phyloP scores from a whole-genome alignment of 2,113 vertebrate species.

The Stictonetta naevosa region DNA sequence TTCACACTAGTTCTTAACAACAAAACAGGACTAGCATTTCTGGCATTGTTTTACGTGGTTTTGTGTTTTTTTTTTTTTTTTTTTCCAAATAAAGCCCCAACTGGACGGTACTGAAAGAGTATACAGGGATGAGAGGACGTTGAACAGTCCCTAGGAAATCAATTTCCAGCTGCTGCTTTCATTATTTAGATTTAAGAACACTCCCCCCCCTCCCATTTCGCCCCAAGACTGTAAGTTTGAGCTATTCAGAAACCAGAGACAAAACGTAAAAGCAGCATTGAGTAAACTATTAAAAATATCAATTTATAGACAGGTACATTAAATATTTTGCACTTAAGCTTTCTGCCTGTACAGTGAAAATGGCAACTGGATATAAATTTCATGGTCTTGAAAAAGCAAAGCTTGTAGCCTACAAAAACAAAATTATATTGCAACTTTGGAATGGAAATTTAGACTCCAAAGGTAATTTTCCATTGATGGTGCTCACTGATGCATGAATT shows the following conservation, averaged over 20 bases:
- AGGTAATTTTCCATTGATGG: conserved; percentile 50
- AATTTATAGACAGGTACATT: conserved; percentile 43
- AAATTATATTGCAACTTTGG: conserved; percentile 54
- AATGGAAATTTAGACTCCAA: conserved; percentile 55
- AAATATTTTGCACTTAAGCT: conserved; percentile 41
- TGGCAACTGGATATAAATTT: conserved; percentile 39
- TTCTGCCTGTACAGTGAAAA: conserved; percentile 18
- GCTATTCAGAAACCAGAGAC: background rate
- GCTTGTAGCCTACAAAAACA: background rate
- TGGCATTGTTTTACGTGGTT: background rate
- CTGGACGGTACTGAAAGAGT: background rate
- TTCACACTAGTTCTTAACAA: background rate
- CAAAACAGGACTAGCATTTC: background rate
- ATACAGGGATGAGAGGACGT: background rate
- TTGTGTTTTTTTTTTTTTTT: background rate
- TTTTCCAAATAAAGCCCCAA: background rate
- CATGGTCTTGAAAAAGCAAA: background rate
- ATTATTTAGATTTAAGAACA: background rate
- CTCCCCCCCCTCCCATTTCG: no score
- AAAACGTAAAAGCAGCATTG: conserved; percentile 10
- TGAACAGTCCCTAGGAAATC: conserved; percentile 1
- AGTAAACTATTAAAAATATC: conserved; percentile 29
- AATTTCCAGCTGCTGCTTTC: background rate
- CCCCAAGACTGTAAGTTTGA: background rate
- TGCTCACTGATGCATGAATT: conserved; percentile 45